Evolutionary conservation across 2,888 invertebrate genomes (phyloP).

Genomic region (Phragmatobia fuliginosa): DNA sequence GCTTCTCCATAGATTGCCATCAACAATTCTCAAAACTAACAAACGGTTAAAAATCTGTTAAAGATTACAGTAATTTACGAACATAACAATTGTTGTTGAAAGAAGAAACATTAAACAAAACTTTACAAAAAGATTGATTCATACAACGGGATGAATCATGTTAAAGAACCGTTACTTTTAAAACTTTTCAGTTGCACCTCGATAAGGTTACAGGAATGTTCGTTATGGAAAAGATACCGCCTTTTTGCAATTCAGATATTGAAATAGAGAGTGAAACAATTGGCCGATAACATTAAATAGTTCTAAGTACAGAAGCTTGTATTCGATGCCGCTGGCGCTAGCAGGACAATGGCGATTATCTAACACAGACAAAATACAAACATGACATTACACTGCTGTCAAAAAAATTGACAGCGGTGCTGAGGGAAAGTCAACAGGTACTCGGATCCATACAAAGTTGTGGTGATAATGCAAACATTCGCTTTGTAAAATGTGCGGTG

Average conservation of each 20-base stretch:
- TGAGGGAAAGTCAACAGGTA: conserved; percentile 78
- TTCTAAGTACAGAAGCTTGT: conserved; percentile 70
- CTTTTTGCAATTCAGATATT: conserved; percentile 22
- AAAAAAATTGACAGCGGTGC: conserved; percentile 65
- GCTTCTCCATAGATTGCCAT: conserved; percentile 8
- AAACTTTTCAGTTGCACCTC: conserved; percentile 69
- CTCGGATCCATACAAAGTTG: conserved; percentile 62
- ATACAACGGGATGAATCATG: conserved; percentile 68
- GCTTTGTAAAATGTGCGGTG: conserved; percentile 68
- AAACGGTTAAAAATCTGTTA: conserved; percentile 12
- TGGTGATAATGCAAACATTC: conserved; percentile 69
- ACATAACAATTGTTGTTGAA: conserved; percentile 35
- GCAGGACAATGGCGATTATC: conserved; percentile 74
- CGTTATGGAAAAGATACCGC: conserved; percentile 59
- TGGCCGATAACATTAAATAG: conserved; percentile 60
- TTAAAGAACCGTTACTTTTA: conserved; percentile 69
- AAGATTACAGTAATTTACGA: conserved; percentile 25
- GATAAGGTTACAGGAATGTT: conserved; percentile 64
- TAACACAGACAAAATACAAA: conserved; percentile 74
- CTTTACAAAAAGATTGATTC: conserved; percentile 63
- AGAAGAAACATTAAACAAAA: conserved; percentile 33
- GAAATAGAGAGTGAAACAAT: conserved; percentile 40
- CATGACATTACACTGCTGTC: conserved; percentile 66
- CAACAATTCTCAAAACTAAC: conserved; percentile 2
- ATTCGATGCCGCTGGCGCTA: conserved; percentile 73